phyloP scores from a whole-genome alignment of 2,888 invertebrate species.

The Lissonota sp. region DNA sequence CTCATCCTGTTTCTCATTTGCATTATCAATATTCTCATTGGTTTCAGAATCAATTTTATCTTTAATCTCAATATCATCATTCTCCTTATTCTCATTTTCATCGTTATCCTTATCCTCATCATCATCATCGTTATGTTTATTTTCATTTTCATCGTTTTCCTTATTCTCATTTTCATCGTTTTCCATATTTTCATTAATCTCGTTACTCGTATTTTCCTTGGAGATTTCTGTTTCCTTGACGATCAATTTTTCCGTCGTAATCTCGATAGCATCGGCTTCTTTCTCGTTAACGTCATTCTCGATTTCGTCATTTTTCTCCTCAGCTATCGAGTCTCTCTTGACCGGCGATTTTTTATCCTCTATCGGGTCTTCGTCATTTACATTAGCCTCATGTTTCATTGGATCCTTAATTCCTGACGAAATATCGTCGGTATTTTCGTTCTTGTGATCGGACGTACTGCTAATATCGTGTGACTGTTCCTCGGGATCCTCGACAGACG shows the following conservation, averaged over 20 bases:
- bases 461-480: constrained; percentile 52
- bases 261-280: not conserved
- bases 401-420: too few relatives aligned
- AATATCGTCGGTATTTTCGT: not conserved
- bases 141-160: not conserved
- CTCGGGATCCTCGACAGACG: constrained; percentile 35
- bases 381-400: not conserved
- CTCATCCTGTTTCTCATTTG: not conserved
- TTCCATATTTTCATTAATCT: constrained; percentile 10
- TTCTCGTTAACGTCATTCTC: not conserved
- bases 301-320: not conserved
- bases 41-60: not conserved
- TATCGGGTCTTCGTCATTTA: not conserved
- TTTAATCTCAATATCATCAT: not conserved
- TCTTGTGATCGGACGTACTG: constrained; percentile 26
- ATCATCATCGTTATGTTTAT: not conserved
- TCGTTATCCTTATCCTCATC: not conserved
- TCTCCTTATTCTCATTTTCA: constrained; percentile 23
- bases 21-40: too few relatives aligned
- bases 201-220: constrained; percentile 1
- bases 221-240: not conserved
- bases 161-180: constrained; percentile 1
- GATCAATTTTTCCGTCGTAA: not conserved
- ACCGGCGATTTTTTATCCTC: not conserved
- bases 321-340: not conserved